phyloP scores from a whole-genome alignment of 2,113 vertebrate genomes.

The Glaucomys volans region DNA sequence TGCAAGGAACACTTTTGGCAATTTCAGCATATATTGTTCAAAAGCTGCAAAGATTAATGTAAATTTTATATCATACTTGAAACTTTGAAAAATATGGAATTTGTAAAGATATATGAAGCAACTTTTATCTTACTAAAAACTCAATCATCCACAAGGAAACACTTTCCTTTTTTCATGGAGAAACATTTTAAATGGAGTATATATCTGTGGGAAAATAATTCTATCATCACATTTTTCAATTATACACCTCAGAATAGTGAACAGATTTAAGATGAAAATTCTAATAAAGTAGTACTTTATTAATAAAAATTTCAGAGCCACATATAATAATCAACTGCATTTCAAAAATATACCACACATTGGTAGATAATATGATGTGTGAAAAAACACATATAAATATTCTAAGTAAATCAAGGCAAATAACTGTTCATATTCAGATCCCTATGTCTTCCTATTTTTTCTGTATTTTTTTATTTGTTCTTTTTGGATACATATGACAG shows the following conservation, averaged over 20 bases:
- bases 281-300: background rate
- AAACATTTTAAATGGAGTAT: background rate
- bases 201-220: background rate
- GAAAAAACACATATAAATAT: background rate
- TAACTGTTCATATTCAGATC: background rate
- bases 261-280: background rate
- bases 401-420: background rate
- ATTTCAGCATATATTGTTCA: background rate
- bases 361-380: background rate
- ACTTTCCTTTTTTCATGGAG: background rate
- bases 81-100: background rate
- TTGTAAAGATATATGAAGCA: background rate
- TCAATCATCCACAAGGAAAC: background rate
- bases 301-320: background rate
- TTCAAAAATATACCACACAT: background rate
- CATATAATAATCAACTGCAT: background rate
- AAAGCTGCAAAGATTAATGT: background rate
- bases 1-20: background rate
- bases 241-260: background rate
- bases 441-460: background rate
- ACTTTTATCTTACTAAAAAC: background rate
- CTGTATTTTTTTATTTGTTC: too few relatives aligned
- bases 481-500: too few relatives aligned
- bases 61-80: background rate
- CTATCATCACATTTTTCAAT: background rate